A percentile compares a stretch with the other conserved stretches of the same genome.
These are phyloP conservation scores for Cenopis cana DNA, from an alignment of 2,888 invertebrate genomes.

Conservation along the genomic window DNA sequence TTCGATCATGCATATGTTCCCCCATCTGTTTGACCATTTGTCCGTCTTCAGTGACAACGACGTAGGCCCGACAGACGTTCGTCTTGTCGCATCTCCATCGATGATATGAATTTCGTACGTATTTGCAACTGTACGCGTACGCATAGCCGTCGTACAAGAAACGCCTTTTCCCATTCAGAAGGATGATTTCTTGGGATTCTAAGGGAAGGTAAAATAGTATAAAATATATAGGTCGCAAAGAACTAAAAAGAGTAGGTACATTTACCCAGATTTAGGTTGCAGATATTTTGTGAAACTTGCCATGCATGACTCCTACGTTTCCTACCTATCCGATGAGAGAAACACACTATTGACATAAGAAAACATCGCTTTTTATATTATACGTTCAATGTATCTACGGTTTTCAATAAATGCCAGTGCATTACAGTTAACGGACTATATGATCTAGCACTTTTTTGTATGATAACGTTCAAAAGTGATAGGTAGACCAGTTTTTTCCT, in stretches of 20 bases:
- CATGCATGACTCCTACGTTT: neutral
- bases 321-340: neutral
- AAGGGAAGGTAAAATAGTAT: neutral
- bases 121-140: conserved; percentile 40
- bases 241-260: too few species aligned
- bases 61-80: conserved; percentile 45
- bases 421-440: too few species aligned
- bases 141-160: conserved; percentile 18
- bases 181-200: conserved; percentile 12
- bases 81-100: conserved; percentile 48
- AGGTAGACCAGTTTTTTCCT: too few species aligned
- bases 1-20: conserved; percentile 52
- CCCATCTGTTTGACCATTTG: conserved; percentile 44
- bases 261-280: too few species aligned
- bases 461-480: too few species aligned
- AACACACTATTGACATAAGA: too few species aligned
- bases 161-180: conserved; percentile 10
- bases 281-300: neutral
- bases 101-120: conserved; percentile 7
- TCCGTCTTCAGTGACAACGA: conserved; percentile 35
- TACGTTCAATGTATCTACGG: too few species aligned
- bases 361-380: neutral
- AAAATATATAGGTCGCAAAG: neutral
- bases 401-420: too few species aligned
- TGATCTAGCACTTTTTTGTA: too few species aligned